A percentile compares a stretch with the other conserved stretches of the same genome.
Conservation (phyloP, 2,113 vertebrate species). For the Phodopus roborovskii region DNA sequence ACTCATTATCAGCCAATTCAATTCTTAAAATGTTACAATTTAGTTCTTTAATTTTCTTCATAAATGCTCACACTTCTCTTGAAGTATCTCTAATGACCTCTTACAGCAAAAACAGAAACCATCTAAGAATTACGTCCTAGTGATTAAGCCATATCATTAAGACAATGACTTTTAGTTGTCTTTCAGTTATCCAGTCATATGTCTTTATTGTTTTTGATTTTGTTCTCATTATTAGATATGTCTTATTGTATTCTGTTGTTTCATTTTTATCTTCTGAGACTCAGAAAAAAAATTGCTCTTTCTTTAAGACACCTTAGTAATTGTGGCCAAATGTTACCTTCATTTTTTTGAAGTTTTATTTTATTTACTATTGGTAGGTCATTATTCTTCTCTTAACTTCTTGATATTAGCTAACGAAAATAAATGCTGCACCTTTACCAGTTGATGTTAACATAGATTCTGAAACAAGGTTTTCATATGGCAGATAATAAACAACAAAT, state of each 20-base stretch:
- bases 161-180: neutral
- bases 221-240: neutral
- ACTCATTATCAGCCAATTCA: neutral
- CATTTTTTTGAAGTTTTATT: neutral
- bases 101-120: neutral
- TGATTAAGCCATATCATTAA: slow-evolving; percentile 38
- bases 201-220: neutral
- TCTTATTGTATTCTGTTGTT: neutral
- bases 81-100: neutral
- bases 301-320: neutral
- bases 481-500: neutral
- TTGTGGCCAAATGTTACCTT: neutral
- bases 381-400: neutral
- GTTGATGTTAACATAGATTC: neutral
- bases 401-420: neutral
- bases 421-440: neutral
- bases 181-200: neutral
- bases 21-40: neutral
- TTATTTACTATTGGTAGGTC: neutral
- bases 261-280: neutral
- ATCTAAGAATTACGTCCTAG: neutral
- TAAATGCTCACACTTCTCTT: neutral
- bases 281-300: neutral
- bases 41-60: neutral
- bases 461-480: neutral